phyloP scores from a whole-genome alignment of 2,888 invertebrate species.

The Rotaria magnacalcarata region DNA sequence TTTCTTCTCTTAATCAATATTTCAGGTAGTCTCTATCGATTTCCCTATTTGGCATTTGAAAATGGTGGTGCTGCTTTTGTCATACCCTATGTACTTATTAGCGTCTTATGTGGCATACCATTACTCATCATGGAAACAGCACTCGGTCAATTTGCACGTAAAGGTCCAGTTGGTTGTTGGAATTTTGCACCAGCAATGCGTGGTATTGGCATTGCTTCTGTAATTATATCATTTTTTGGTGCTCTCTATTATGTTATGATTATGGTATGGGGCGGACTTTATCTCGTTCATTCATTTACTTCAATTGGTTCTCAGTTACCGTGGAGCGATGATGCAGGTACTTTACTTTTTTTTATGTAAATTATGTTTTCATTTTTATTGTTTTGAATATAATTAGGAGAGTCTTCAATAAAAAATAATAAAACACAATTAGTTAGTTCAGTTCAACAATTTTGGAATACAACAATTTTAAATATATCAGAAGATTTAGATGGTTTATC shows the following conservation, averaged over 20 bases:
- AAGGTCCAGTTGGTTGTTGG: slow-evolving; percentile 31
- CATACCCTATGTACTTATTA: neutral
- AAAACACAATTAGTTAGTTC: neutral
- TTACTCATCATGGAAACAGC: slow-evolving; percentile 1
- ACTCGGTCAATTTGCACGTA: slow-evolving; percentile 10
- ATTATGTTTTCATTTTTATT: too few relatives aligned
- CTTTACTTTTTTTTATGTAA: neutral
- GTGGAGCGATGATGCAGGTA: slow-evolving; percentile 12
- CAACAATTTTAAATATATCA: neutral
- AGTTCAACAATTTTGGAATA: slow-evolving; percentile 19
- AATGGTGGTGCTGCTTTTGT: slow-evolving; percentile 24
- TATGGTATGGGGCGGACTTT: slow-evolving; percentile 21
- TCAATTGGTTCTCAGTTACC: neutral
- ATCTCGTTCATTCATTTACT: neutral
- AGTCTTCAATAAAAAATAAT: neutral
- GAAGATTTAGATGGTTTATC: neutral
- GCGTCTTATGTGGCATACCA: slow-evolving; percentile 9
- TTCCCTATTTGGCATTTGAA: slow-evolving; percentile 13
- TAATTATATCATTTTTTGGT: neutral
- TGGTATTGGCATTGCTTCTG: slow-evolving; percentile 19
- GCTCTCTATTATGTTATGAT: slow-evolving; percentile 8
- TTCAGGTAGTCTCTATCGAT: neutral
- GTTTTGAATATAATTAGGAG: too few relatives aligned
- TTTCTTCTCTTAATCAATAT: neutral
- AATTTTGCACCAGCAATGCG: slow-evolving; percentile 15